Percentiles rank a stretch among this genome's conserved stretches.
Evolutionary conservation across 2,888 invertebrate genomes (phyloP).

Genomic region (Entomobrya multifasciata): DNA sequence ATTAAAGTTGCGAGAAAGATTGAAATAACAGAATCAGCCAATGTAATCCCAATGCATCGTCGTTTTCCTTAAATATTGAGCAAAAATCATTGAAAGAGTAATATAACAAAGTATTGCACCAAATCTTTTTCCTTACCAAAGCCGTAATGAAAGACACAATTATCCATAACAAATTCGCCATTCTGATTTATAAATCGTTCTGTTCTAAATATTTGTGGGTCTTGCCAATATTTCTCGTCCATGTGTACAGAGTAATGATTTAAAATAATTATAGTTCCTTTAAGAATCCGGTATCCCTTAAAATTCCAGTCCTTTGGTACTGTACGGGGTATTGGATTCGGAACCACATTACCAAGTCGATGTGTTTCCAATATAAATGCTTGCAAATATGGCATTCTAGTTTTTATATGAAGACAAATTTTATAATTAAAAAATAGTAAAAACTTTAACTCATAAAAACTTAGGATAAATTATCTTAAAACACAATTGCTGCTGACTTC

Average conservation of each 20-base stretch:
- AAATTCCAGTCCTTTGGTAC: constrained; percentile 62
- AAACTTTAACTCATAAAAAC: too few relatives aligned
- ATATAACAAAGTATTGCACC: too few relatives aligned
- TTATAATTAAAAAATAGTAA: too few relatives aligned
- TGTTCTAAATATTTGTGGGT: constrained; percentile 64
- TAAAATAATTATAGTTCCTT: constrained; percentile 55
- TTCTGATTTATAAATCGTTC: constrained; percentile 70
- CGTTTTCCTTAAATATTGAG: constrained; percentile 68
- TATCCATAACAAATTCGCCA: constrained; percentile 69
- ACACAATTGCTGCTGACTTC: constrained; percentile 43
- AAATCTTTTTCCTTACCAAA: too few relatives aligned
- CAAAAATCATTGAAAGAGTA: too few relatives aligned
- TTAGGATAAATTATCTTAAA: too few relatives aligned
- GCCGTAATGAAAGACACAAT: constrained; percentile 69
- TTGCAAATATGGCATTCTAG: constrained; percentile 74
- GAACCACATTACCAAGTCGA: constrained; percentile 68
- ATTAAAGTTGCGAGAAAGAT: constrained; percentile 68
- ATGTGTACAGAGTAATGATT: constrained; percentile 71
- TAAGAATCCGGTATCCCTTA: constrained; percentile 70
- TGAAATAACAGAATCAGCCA: constrained; percentile 67
- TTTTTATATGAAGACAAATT: not conserved
- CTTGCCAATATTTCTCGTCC: constrained; percentile 64
- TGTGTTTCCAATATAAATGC: constrained; percentile 71
- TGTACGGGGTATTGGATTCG: constrained; percentile 67
- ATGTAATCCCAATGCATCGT: constrained; percentile 70